Base-by-base conservation (phyloP, 2,888 invertebrate genomes). In the Parnassius glacialis region DNA sequence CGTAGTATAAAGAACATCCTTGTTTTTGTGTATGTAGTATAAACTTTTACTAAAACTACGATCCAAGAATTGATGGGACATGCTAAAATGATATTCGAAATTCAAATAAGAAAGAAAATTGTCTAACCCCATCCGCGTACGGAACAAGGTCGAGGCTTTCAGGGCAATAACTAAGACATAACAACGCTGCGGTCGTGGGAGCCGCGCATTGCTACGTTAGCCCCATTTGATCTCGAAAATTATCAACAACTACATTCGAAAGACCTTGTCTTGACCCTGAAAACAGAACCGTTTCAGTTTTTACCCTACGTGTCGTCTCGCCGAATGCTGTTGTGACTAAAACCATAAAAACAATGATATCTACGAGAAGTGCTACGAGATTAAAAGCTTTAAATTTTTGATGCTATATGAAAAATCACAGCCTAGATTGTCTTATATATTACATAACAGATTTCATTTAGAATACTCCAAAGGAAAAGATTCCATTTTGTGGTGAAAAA, bases 231-330 rank as follows among this genome's bases (percentile, higher is more conserved):
- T 67, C 62, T 65, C 68, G 61, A 66, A 69, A 67, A 67, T 69
- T 59, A 67, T 66, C 70, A 70, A 69, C 74, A 73, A 70, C 72
- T 67, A 61, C 61, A 68, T 65, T 64, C 61, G 65, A 65, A 70
- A 81, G 83, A 83, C 85, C 87, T 86, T 85, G 83, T 81, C 75
- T 80, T 87, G 87, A 86, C 87, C 87, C 85, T 85, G 87, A 88
- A 84, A 81, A 73, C 61, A 59, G 52, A 64, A 62, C 68, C 62
- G 63, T 65, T 65, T 67, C 60, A 52, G 61, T 62, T 59, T 64
- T 64, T 59, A 52, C 55, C 56, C 52, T 55, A 58, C 50, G 62
- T 50, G 42, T 34, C 50, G 57, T 55, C 63, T 47, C 44, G 34
- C 34, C 42, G 55, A 34, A 59, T 55, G 52, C 58, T 50, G n/a